These are phyloP conservation scores for Amphibalanus amphitrite DNA, from an alignment of 1,140 invertebrate genomes.

Conservation along the genomic window DNA sequence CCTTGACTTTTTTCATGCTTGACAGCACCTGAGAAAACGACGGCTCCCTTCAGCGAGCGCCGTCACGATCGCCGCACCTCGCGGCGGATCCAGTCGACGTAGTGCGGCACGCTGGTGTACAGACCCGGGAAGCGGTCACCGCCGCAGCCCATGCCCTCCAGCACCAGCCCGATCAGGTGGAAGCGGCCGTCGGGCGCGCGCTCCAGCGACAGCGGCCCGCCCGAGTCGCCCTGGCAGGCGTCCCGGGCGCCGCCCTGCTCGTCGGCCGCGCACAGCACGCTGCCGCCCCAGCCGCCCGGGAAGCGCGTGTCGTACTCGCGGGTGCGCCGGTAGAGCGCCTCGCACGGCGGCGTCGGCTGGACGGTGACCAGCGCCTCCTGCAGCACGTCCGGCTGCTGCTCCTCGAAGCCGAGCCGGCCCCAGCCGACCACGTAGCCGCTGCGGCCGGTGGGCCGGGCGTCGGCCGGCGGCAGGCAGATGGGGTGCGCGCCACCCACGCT, in stretches of 20 bases:
- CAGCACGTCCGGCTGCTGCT: background rate
- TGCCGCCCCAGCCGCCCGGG: background rate
- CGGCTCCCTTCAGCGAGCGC: no score
- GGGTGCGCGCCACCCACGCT: background rate
- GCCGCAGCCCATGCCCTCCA: conserved; percentile 84
- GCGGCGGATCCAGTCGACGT: conserved; percentile 70
- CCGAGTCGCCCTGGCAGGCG: conserved; percentile 63
- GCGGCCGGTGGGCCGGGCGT: background rate
- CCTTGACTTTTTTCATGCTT: no score
- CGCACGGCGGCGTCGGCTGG: background rate
- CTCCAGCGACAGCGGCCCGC: conserved; percentile 70
- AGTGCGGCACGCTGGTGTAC: conserved; percentile 77
- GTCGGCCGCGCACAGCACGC: conserved; percentile 3
- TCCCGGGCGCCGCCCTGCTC: background rate
- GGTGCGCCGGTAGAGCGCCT: background rate
- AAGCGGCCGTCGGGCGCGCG: conserved; percentile 64
- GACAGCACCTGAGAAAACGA: no score
- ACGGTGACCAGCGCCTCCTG: background rate
- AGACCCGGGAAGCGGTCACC: conserved; percentile 71
- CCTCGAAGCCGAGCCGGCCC: background rate
- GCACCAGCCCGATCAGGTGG: conserved; percentile 76
- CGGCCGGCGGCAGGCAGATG: background rate
- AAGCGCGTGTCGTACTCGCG: background rate
- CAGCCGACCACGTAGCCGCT: conserved; percentile 3
- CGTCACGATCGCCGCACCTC: conserved; percentile 18